Evolutionary conservation across 2,797 vertebrate genomes (phyloP), one percentile per base, ranked within the genome.

Genomic region (Cuculus canorus): DNA sequence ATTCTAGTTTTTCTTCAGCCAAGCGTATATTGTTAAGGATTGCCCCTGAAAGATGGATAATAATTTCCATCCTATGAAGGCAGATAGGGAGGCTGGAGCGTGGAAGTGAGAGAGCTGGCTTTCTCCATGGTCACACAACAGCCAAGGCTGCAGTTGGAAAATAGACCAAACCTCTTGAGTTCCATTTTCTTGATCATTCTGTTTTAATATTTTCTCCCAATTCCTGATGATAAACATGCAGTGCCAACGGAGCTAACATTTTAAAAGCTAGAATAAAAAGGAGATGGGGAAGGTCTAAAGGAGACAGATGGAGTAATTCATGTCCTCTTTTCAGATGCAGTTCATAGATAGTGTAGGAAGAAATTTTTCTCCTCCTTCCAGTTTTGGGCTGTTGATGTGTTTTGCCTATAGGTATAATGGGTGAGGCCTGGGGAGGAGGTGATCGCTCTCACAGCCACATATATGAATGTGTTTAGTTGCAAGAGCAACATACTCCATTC

Each of bases 401-500:
- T 69, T 72, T 88, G 28, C 39, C 28, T 17, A 14, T 54, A 30
- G n/a, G 16, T 52, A 4, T 37, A 48, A 47, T 0, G 3, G 25
- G 50, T 5, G 53, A 2, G 37, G 30, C 24, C 43, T 41, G 15
- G 10, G 28, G 25, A 50, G 47, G 53, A 50, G 64, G 27, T 4
- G 1, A 4, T 81, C 0, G 2, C 17, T 52, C 16, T 45, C 12
- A 5, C 0, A 5, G 56, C 28, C 17, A 3, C 1, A 0, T 43
- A 0, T 43, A 21, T 1, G 1, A 52, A 50, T 22, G 22, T 17
- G 7, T 69, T 41, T 39, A 37, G 10, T 17, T 47, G 33, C 19
- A 80, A n/a, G 59, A 80, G 22, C 25, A 7, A 24, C 0, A 4
- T 32, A 16, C 17, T 76, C 10, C 2, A 2, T n/a, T 32, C 7